phyloP scores from a whole-genome alignment of 2,797 vertebrate species.

The Epinephelus malabaricus region DNA sequence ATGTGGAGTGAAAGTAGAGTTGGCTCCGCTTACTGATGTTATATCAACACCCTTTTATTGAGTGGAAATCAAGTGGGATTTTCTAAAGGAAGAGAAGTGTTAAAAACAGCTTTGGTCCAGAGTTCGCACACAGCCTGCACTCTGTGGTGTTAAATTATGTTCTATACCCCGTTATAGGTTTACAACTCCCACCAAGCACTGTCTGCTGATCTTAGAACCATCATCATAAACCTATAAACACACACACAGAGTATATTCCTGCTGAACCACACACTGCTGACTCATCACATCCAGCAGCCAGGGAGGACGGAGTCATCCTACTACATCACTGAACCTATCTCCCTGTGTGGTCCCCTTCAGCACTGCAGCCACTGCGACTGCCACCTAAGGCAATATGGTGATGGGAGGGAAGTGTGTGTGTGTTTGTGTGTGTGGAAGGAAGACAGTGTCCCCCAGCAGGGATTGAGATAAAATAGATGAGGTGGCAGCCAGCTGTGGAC shows the following conservation, averaged over 20 bases:
- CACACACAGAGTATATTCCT: slow-evolving; percentile 18
- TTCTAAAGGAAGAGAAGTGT: slow-evolving; percentile 52
- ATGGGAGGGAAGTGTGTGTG: slow-evolving; percentile 4
- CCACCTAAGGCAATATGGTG: slow-evolving; percentile 55
- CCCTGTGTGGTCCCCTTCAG: slow-evolving; percentile 75
- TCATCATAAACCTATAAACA: slow-evolving; percentile 49
- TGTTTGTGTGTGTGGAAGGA: slow-evolving; percentile 23
- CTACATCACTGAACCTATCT: slow-evolving; percentile 27
- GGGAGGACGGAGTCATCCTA: slow-evolving; percentile 49
- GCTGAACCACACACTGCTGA: slow-evolving; percentile 49
- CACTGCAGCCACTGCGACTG: slow-evolving; percentile 53
- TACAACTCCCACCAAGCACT: slow-evolving; percentile 44
- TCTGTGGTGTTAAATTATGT: slow-evolving; percentile 40
- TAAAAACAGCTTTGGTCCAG: slow-evolving; percentile 48
- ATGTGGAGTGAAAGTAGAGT: slow-evolving; percentile 30
- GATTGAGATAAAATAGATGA: slow-evolving; percentile 51
- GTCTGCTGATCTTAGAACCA: slow-evolving; percentile 51
- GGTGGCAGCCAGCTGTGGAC: slow-evolving; percentile 16
- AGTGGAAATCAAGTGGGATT: slow-evolving; percentile 69
- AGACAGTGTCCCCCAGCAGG: slow-evolving; percentile 35
- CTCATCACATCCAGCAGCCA: slow-evolving; percentile 51
- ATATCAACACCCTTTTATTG: slow-evolving; percentile 67
- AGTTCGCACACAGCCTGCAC: slow-evolving; percentile 21
- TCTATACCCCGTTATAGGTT: slow-evolving; percentile 23
- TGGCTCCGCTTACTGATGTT: slow-evolving; percentile 49